Percentiles rank a stretch among this genome's conserved stretches.
Conservation (phyloP, 1,140 invertebrate species). For the Nebria ingens region DNA sequence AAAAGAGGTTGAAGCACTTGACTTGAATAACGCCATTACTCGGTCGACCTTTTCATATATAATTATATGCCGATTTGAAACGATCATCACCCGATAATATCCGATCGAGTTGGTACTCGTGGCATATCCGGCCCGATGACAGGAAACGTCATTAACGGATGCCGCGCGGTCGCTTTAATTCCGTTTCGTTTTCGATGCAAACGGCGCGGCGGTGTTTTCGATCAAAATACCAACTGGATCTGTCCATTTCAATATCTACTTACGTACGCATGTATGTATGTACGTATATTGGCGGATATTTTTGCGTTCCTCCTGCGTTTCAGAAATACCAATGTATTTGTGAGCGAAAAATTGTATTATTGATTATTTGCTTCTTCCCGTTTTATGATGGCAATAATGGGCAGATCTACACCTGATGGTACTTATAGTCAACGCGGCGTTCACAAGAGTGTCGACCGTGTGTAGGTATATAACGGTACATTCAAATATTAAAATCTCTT, state of each 20-base stretch:
- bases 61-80: neutral
- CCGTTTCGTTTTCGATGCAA: too few species aligned
- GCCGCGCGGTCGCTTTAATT: neutral
- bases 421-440: too few species aligned
- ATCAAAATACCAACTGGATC: neutral
- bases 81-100: neutral
- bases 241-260: neutral
- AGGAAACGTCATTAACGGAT: neutral
- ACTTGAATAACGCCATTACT: neutral
- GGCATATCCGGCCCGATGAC: neutral
- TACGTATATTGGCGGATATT: neutral
- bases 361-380: too few species aligned
- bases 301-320: neutral
- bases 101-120: neutral
- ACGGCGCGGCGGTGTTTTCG: neutral
- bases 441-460: too few species aligned
- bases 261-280: neutral
- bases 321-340: too few species aligned
- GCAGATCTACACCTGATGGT: too few species aligned
- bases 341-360: too few species aligned
- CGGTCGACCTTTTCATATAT: neutral
- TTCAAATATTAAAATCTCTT: constrained; percentile 1
- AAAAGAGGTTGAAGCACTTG: too few species aligned
- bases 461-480: constrained; percentile 4
- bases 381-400: too few species aligned